phyloP scores from a whole-genome alignment of 2,113 vertebrate species.

The Oxygymnocypris stewartii region DNA sequence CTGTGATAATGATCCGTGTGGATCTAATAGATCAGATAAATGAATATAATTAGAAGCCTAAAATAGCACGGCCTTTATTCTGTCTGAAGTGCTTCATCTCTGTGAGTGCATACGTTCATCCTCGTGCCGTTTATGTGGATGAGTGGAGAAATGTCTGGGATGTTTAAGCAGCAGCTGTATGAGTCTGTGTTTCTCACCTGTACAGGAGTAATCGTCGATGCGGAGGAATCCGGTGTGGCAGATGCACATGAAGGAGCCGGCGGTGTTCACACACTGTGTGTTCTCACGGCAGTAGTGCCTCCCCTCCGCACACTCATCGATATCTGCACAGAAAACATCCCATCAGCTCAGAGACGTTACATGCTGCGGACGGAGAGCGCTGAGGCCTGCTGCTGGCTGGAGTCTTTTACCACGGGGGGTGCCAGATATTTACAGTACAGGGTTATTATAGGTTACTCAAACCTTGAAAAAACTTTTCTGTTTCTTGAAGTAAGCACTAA shows the following conservation, averaged over 20 bases:
- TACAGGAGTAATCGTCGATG: slow-evolving; percentile 98
- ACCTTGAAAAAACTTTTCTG: too few relatives aligned
- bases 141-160: background rate
- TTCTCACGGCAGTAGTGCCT: slow-evolving; percentile 97
- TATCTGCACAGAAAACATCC: slow-evolving; percentile 75
- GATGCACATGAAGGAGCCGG: slow-evolving; percentile 96
- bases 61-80: background rate
- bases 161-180: too few relatives aligned
- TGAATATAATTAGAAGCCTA: background rate
- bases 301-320: slow-evolving; percentile 95
- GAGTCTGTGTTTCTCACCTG: slow-evolving; percentile 78
- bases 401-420: background rate
- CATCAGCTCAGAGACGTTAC: background rate
- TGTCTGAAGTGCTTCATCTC: background rate
- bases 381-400: background rate
- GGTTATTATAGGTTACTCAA: background rate
- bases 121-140: background rate
- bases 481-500: background rate
- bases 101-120: background rate
- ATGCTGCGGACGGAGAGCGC: background rate
- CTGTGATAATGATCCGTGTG: background rate
- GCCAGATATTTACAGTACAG: slow-evolving; percentile 5
- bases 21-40: background rate
- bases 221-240: slow-evolving; percentile 94
- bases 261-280: slow-evolving; percentile 94